A percentile compares a stretch with the other conserved stretches of the same genome.
phyloP scores from a whole-genome alignment of 2,113 vertebrate species.

The Talpa occidentalis region DNA sequence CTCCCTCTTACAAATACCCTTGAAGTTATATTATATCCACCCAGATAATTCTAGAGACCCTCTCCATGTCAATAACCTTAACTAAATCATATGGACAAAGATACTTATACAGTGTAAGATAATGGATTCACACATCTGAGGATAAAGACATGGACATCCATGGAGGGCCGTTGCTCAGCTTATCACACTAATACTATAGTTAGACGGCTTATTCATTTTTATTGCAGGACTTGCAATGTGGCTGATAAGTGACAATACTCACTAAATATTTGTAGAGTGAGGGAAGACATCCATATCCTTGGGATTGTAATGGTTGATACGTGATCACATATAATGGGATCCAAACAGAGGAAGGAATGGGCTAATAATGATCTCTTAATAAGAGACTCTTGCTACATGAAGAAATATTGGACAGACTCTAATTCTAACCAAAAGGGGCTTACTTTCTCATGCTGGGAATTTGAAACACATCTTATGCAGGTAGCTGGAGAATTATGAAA shows the following conservation, averaged over 20 bases:
- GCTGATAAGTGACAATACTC: background rate
- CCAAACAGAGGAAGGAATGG: background rate
- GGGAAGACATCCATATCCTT: background rate
- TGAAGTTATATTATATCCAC: background rate
- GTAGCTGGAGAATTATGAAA: background rate
- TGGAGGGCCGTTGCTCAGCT: background rate
- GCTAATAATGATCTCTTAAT: background rate
- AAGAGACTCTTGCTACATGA: background rate
- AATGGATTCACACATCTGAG: background rate
- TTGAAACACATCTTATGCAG: background rate
- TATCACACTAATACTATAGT: fast-evolving
- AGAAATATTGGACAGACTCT: background rate
- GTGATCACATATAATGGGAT: background rate
- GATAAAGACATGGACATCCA: background rate
- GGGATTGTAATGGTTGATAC: background rate
- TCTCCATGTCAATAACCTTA: background rate
- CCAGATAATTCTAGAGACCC: background rate
- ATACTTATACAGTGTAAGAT: background rate
- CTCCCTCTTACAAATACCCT: background rate
- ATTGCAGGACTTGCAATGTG: background rate
- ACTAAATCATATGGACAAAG: background rate
- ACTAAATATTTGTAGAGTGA: background rate
- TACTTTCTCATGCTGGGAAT: background rate
- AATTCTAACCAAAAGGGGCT: background rate
- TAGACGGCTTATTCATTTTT: background rate